Evolutionary conservation across 2,113 vertebrate genomes (phyloP).

Genomic region (Callochromis pleurospilus): DNA sequence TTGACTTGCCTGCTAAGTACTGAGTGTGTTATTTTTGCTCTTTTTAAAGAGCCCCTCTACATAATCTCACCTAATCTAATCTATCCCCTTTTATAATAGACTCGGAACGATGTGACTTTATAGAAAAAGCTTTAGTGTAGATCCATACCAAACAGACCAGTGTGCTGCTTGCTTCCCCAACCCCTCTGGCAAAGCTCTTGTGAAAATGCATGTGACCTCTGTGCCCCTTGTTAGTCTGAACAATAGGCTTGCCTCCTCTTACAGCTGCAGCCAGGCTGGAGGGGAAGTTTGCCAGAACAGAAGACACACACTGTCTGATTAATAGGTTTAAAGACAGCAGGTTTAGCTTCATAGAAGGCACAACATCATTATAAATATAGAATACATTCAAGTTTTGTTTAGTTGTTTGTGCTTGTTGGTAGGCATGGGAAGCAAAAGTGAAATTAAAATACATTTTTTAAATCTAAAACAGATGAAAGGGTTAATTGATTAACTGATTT

Average conservation of each 20-base stretch:
- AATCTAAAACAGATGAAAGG: neutral
- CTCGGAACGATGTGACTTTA: conserved; percentile 57
- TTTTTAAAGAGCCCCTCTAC: conserved; percentile 65
- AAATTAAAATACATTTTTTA: neutral
- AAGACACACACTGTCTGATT: conserved; percentile 46
- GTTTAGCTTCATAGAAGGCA: neutral
- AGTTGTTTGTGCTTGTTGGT: neutral
- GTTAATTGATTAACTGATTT: neutral
- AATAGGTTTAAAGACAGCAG: conserved; percentile 25
- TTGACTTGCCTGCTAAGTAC: conserved; percentile 65
- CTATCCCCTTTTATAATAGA: conserved; percentile 65
- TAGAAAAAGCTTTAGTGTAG: conserved; percentile 63
- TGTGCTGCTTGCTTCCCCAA: conserved; percentile 30
- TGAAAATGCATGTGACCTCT: conserved; percentile 67
- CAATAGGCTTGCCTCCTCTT: conserved; percentile 55
- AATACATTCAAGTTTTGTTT: neutral
- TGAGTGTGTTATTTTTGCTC: conserved; percentile 66
- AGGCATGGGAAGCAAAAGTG: neutral
- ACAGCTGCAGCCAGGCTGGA: conserved; percentile 51
- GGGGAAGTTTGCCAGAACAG: conserved; percentile 45
- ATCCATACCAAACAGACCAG: conserved; percentile 59
- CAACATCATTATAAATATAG: neutral
- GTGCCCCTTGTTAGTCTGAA: conserved; percentile 56
- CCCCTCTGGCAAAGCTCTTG: conserved; percentile 62
- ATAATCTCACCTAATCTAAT: conserved; percentile 77